Base-by-base conservation (phyloP, 2,797 vertebrate species). In the Eulemur mongoz region DNA sequence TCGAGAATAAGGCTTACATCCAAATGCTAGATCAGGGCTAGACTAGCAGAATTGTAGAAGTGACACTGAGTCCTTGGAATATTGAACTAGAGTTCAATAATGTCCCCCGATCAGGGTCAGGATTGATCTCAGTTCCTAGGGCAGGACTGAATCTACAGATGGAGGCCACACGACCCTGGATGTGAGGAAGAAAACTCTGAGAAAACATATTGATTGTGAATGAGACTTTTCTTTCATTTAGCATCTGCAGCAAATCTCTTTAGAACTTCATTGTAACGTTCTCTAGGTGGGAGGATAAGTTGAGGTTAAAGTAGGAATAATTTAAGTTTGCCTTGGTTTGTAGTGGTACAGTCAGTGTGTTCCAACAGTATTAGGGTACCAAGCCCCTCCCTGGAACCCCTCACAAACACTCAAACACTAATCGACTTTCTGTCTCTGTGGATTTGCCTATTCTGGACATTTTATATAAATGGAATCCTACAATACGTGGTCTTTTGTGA, bases 181-280 rank as follows among this genome's bases (percentile, higher is more conserved):
- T 93, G 6, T 20, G 3, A 88, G 10, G 15, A 91, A 92, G 35
- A 65, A 84, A 86, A 50, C 65, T 35, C 69, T 81, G 40, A 95
- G 43, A 73, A 91, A 88, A 80, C 43, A 65, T 30, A 63, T 25
- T 91, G 40, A 57, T 89, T 97, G 54, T 12, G 6, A 84, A 75
- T 73, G 30, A 93, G 23, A 88, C 57, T 92, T 89, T 92, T 93
- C 45, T 85, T 89, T 86, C 32, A 43, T 38, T 93, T 83, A 85
- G 45, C 54, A 89, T 88, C 67, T 96, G 82, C 52, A 88, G 25
- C 14, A 89, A 67, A 92, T 84, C 43, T 85, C 52, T 87, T 0
- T 40, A 93, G 7, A 88, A 4, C 25, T 81, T 38, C 20, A n/a
- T 82, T 86, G 92, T 83, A 91, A 75, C 11, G 45, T 88, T 89